Percentiles rank a stretch among this genome's conserved stretches.
phyloP scores from a whole-genome alignment of 2,113 vertebrate species.

The Corydoras sp. region DNA sequence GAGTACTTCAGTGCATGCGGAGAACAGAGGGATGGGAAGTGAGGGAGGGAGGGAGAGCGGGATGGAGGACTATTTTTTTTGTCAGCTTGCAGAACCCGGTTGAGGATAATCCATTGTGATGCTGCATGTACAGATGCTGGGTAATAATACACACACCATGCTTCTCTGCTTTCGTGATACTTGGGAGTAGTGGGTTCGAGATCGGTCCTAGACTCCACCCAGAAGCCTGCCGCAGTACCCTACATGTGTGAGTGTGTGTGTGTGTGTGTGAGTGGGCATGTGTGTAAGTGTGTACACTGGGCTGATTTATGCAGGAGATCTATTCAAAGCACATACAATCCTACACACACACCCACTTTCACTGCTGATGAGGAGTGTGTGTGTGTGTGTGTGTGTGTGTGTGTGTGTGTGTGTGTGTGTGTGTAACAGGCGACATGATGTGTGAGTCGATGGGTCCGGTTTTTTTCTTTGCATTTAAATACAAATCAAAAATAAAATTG shows the following conservation, averaged over 20 bases:
- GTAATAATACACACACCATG: conserved; percentile 17
- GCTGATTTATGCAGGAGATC: too few species aligned
- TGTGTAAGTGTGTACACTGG: too few species aligned
- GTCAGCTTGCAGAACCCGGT: conserved; percentile 29
- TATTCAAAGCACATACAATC: too few species aligned
- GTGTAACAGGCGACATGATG: neutral
- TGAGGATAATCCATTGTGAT: conserved; percentile 20
- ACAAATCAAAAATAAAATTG: too few species aligned
- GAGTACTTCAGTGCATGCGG: conserved; percentile 6
- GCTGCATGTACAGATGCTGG: conserved; percentile 28
- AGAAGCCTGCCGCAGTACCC: conserved; percentile 31
- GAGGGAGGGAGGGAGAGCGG: neutral
- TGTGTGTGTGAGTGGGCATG: conserved; percentile 25
- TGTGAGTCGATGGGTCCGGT: too few species aligned
- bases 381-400: neutral
- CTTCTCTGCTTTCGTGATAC: conserved; percentile 8
- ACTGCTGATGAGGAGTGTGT: too few species aligned
- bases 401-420: neutral
- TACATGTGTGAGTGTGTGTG: conserved; percentile 11
- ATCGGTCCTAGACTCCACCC: conserved; percentile 20
- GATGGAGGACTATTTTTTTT: conserved; percentile 2
- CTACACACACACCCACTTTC: too few species aligned
- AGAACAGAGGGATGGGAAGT: conserved; percentile 6
- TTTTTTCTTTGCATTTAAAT: too few species aligned
- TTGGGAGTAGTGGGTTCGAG: conserved; percentile 27